Percentiles rank a stretch among this genome's conserved stretches.
phyloP scores from a whole-genome alignment of 2,888 invertebrate genomes.

The Actias luna region DNA sequence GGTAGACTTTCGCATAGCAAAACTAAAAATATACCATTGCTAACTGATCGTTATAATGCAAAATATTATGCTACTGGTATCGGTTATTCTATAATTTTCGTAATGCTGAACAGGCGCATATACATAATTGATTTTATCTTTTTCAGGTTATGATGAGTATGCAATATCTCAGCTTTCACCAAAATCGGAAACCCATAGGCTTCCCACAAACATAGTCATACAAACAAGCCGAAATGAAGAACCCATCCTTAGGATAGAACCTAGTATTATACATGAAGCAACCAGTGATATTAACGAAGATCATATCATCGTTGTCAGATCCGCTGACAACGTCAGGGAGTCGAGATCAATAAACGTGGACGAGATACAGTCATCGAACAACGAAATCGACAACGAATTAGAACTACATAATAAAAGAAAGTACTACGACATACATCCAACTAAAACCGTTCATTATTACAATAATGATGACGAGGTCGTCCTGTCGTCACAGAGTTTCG shows the following conservation, averaged over 20 bases:
- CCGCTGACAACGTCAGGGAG: slow-evolving; percentile 77
- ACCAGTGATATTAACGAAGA: slow-evolving; percentile 43
- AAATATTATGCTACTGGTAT: too few species aligned
- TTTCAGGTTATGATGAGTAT: slow-evolving; percentile 81
- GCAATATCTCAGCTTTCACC: slow-evolving; percentile 87
- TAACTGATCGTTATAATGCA: too few species aligned
- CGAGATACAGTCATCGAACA: slow-evolving; percentile 77
- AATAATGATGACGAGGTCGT: slow-evolving; percentile 63
- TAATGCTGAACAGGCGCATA: too few species aligned
- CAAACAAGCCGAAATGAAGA: slow-evolving; percentile 62
- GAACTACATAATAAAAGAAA: slow-evolving; percentile 75
- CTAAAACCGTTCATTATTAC: slow-evolving; percentile 70
- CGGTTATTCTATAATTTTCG: too few species aligned
- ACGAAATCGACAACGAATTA: slow-evolving; percentile 82
- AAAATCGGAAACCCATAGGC: slow-evolving; percentile 75
- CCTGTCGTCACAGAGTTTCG: slow-evolving; percentile 63
- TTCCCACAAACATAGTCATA: slow-evolving; percentile 45
- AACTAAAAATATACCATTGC: too few species aligned
- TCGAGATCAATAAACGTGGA: slow-evolving; percentile 79
- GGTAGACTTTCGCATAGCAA: too few species aligned
- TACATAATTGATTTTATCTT: slow-evolving; percentile 21
- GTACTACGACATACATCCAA: slow-evolving; percentile 80
- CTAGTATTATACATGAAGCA: slow-evolving; percentile 51
- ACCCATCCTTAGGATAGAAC: slow-evolving; percentile 66
- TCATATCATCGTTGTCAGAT: slow-evolving; percentile 75